A percentile compares a stretch with the other conserved stretches of the same genome.
These are phyloP conservation scores for Pipra filicauda DNA, from an alignment of 2,113 vertebrate genomes.

Conservation along the genomic window DNA sequence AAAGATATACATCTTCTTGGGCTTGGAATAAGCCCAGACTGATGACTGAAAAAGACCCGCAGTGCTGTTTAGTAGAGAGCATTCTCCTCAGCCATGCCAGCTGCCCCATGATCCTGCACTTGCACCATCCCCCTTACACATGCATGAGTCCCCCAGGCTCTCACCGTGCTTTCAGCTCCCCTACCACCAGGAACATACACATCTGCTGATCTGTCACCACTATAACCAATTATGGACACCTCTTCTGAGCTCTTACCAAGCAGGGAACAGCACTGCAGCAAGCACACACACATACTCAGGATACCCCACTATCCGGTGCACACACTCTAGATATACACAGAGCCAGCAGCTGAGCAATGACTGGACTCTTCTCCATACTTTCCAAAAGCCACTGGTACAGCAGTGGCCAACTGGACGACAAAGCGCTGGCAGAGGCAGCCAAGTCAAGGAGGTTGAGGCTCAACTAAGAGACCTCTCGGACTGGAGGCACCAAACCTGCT, in stretches of 20 bases:
- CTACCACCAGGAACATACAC: background rate
- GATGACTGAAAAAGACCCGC: background rate
- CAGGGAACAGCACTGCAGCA: rapidly evolving
- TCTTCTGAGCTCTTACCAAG: background rate
- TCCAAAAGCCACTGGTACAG: background rate
- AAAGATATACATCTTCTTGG: background rate
- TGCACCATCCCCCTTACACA: background rate
- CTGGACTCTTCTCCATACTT: background rate
- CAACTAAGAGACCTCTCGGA: background rate
- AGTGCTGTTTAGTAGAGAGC: background rate
- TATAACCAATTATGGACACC: background rate
- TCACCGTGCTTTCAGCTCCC: background rate
- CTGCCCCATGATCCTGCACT: background rate
- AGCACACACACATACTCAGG: rapidly evolving
- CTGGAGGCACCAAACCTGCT: background rate
- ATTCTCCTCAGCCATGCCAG: background rate
- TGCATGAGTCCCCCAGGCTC: rapidly evolving
- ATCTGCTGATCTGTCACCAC: background rate
- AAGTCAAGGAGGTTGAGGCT: background rate
- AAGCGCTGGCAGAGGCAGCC: rapidly evolving
- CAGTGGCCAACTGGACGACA: background rate
- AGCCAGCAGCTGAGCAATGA: background rate
- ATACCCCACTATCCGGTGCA: background rate
- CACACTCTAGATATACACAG: rapidly evolving
- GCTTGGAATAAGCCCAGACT: background rate